A percentile compares a stretch with the other conserved stretches of the same genome.
Conservation (phyloP, 2,113 vertebrate species). For the Sebastes fasciatus region DNA sequence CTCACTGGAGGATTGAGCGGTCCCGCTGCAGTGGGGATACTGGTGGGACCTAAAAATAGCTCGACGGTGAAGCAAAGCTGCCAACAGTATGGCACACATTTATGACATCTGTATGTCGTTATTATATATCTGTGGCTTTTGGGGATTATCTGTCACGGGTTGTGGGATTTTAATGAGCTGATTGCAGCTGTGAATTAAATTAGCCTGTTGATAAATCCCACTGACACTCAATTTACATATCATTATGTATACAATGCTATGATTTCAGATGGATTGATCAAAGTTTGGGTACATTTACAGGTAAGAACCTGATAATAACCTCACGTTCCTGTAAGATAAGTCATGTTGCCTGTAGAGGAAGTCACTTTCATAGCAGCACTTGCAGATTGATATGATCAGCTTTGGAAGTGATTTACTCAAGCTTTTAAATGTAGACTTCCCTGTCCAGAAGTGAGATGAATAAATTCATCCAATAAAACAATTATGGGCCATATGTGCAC, state of each 20-base stretch:
- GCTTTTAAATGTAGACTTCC: neutral
- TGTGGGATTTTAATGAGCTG: neutral
- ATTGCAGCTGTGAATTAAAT: conserved; percentile 24
- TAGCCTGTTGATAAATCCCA: neutral
- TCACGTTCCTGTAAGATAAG: neutral
- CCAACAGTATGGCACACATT: conserved; percentile 42
- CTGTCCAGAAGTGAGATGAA: neutral
- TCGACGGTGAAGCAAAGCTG: conserved; percentile 40
- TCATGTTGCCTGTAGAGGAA: neutral
- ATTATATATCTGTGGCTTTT: conserved; percentile 14
- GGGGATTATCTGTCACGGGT: neutral
- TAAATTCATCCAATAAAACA: neutral
- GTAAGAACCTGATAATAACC: neutral
- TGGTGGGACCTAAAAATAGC: conserved; percentile 61
- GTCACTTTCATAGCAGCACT: neutral
- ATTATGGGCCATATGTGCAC: neutral
- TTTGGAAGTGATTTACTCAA: neutral
- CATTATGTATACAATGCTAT: neutral
- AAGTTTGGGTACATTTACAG: neutral
- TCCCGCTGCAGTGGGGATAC: conserved; percentile 39
- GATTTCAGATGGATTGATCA: neutral
- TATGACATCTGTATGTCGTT: conserved; percentile 45
- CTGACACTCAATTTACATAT: neutral
- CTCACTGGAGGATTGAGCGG: conserved; percentile 52
- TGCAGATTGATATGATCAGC: neutral